Percentiles rank a stretch among this genome's conserved stretches.
Evolutionary conservation across 2,888 invertebrate species (phyloP).

Genomic region (Encarsia formosa): DNA sequence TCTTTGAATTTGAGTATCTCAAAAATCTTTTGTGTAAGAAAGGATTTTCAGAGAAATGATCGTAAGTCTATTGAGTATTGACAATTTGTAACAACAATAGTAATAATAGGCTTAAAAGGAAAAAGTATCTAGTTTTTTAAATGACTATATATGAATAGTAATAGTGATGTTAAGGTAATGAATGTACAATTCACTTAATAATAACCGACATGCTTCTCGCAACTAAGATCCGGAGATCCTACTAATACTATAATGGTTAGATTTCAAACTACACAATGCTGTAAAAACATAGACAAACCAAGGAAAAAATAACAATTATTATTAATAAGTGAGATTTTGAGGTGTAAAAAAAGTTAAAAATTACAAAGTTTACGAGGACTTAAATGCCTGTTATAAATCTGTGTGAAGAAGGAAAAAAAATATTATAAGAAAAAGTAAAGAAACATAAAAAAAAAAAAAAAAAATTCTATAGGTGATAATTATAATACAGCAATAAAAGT

Average conservation of each 20-base stretch:
- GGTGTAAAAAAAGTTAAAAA: constrained; percentile 25
- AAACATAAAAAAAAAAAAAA: no score
- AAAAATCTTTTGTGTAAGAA: constrained; percentile 26
- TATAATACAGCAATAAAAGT: constrained; percentile 16
- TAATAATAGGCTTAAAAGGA: constrained; percentile 22
- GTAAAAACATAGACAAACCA: constrained; percentile 39
- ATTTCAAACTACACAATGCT: constrained; percentile 42
- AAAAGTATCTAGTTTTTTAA: constrained; percentile 18
- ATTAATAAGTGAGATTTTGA: constrained; percentile 27
- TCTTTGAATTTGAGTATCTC: constrained; percentile 4
- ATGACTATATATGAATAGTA: constrained; percentile 28
- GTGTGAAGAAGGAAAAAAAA: constrained; percentile 14
- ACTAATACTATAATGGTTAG: constrained; percentile 37
- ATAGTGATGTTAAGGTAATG: constrained; percentile 28
- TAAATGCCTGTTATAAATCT: constrained; percentile 20
- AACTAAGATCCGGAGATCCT: constrained; percentile 30
- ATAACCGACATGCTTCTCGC: constrained; percentile 30
- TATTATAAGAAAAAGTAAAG: not conserved
- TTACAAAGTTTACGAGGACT: constrained; percentile 16
- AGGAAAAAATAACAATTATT: constrained; percentile 28
- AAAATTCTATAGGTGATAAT: no score
- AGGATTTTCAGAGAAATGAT: constrained; percentile 24
- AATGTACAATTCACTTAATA: constrained; percentile 27
- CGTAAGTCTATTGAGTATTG: constrained; percentile 15
- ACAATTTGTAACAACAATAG: constrained; percentile 25